phyloP scores from a whole-genome alignment of 2,888 invertebrate genomes.

The Micoletzkya japonica region DNA sequence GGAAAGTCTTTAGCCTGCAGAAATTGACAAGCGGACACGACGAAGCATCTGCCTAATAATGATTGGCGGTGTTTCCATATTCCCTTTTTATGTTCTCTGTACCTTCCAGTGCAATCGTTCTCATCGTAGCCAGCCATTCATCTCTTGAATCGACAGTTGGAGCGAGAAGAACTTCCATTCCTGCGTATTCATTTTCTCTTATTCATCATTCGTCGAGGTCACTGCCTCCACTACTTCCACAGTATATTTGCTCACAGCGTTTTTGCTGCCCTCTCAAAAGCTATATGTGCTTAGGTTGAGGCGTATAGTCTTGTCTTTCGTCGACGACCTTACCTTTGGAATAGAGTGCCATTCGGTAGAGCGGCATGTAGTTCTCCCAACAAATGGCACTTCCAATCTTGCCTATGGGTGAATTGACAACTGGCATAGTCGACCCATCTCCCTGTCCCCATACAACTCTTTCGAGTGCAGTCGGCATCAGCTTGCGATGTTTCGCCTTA shows the following conservation, averaged over 20 bases:
- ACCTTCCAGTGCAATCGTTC: constrained; percentile 57
- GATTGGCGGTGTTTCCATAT: not conserved
- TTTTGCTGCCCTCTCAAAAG: not conserved
- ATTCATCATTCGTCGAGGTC: too few species aligned
- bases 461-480: constrained; percentile 57
- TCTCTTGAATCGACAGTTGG: constrained; percentile 60
- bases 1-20: constrained; percentile 48
- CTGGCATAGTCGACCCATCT: constrained; percentile 54
- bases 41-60: constrained; percentile 48
- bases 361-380: constrained; percentile 61
- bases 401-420: constrained; percentile 47
- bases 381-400: constrained; percentile 55
- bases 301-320: not conserved
- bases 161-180: constrained; percentile 55
- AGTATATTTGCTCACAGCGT: not conserved
- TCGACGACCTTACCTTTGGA: constrained; percentile 34
- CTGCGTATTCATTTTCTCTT: too few species aligned
- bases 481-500: constrained; percentile 53
- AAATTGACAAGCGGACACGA: constrained; percentile 57
- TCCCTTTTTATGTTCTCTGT: constrained; percentile 10
- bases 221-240: not conserved
- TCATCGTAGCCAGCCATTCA: constrained; percentile 57
- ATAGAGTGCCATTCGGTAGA: constrained; percentile 45
- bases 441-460: constrained; percentile 58
- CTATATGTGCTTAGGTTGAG: not conserved